A percentile compares a stretch with the other conserved stretches of the same genome.
Conservation (phyloP, 2,888 invertebrate species). For the Plutella xylostella region DNA sequence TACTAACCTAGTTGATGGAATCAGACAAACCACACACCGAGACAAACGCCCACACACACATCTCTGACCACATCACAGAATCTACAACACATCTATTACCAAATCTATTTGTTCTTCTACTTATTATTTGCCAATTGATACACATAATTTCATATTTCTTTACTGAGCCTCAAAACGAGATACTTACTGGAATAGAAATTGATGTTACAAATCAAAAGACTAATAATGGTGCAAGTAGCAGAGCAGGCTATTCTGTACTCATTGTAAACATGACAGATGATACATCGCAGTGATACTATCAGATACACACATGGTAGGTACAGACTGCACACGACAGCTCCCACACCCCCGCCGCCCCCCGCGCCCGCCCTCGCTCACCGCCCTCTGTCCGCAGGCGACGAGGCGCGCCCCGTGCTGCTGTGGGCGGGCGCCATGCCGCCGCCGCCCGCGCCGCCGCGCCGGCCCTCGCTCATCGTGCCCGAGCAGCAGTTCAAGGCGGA, state of each 20-base stretch:
- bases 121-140: neutral
- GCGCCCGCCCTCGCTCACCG: neutral
- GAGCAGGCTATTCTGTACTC: constrained; percentile 15
- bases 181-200: too few relatives aligned
- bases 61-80: constrained; percentile 19
- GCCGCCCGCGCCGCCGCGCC: constrained; percentile 74
- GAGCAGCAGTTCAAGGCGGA: constrained; percentile 71
- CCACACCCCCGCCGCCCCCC: constrained; percentile 21
- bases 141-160: too few relatives aligned
- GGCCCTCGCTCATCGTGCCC: constrained; percentile 72
- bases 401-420: constrained; percentile 37
- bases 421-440: constrained; percentile 74
- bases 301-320: constrained; percentile 27
- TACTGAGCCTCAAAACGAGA: too few relatives aligned
- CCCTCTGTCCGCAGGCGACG: constrained; percentile 28
- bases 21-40: constrained; percentile 16
- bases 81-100: constrained; percentile 13
- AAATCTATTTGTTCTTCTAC: neutral
- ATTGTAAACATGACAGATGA: constrained; percentile 26
- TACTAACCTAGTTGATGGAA: too few relatives aligned
- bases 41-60: constrained; percentile 16
- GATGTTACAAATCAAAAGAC: neutral
- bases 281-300: constrained; percentile 41
- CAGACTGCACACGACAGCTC: constrained; percentile 42
- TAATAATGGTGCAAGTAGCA: constrained; percentile 14